Evolutionary conservation across 2,888 invertebrate species (phyloP).

Genomic region (Flexamia atlantica): DNA sequence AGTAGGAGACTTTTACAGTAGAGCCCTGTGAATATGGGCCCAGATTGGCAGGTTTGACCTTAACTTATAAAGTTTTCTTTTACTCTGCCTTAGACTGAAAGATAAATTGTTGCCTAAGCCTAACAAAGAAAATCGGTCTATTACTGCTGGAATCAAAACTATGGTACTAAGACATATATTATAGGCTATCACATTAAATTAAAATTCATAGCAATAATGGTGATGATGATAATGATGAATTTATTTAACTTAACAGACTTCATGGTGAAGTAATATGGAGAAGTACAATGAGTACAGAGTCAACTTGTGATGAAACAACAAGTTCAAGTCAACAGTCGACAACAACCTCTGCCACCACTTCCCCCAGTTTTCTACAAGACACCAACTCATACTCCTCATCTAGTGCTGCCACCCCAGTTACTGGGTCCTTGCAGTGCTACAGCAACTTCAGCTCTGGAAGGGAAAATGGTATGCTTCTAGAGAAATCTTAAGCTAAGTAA

Average conservation of each 20-base stretch:
- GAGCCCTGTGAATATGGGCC: too few species aligned
- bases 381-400: constrained; percentile 27
- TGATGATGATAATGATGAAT: background rate
- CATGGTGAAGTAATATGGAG: constrained; percentile 49
- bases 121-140: too few species aligned
- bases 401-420: background rate
- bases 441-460: constrained; percentile 6
- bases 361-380: constrained; percentile 32
- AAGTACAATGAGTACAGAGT: constrained; percentile 50
- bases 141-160: too few species aligned
- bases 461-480: constrained; percentile 36
- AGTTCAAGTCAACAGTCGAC: constrained; percentile 27
- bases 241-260: background rate
- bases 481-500: too few species aligned
- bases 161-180: too few species aligned
- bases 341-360: constrained; percentile 14
- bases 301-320: constrained; percentile 47
- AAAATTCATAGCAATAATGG: too few species aligned
- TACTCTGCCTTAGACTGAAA: too few species aligned
- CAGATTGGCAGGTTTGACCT: too few species aligned
- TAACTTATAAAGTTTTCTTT: too few species aligned
- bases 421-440: constrained; percentile 40
- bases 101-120: too few species aligned
- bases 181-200: too few species aligned
- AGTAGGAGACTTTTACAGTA: too few species aligned